Conservation (phyloP, 2,888 invertebrate species). For the Drosophila melanosoma region DNA sequence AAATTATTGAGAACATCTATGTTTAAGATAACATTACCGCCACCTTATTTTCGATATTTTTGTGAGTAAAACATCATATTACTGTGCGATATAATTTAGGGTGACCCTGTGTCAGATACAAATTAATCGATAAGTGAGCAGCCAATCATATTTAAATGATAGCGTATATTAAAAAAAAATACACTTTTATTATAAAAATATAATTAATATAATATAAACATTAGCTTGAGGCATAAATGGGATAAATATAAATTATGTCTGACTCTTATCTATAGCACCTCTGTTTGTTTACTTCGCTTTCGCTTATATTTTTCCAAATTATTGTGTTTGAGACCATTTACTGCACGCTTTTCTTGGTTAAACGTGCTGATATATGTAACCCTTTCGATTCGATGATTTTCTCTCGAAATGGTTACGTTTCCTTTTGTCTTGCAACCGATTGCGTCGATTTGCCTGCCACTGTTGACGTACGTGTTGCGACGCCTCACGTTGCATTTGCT, state of each 20-base stretch:
- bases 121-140: not conserved
- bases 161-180: not conserved
- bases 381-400: not conserved
- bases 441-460: not conserved
- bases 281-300: conserved; percentile 4
- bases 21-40: not conserved
- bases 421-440: conserved; percentile 11
- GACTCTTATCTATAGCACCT: not conserved
- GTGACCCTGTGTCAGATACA: not conserved
- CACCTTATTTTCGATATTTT: not conserved
- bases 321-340: not conserved
- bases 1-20: not conserved
- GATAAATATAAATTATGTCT: not conserved
- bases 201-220: conserved; percentile 3
- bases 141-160: not conserved
- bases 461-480: not conserved
- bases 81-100: conserved; percentile 9
- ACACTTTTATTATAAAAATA: conserved; percentile 17
- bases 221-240: not conserved
- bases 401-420: conserved; percentile 33
- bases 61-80: not conserved
- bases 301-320: not conserved
- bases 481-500: conserved; percentile 30
- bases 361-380: not conserved
- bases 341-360: not conserved